Evolutionary conservation across 2,797 vertebrate genomes (phyloP), one percentile per base, ranked within the genome.

Genomic region (Sternotherus odoratus): DNA sequence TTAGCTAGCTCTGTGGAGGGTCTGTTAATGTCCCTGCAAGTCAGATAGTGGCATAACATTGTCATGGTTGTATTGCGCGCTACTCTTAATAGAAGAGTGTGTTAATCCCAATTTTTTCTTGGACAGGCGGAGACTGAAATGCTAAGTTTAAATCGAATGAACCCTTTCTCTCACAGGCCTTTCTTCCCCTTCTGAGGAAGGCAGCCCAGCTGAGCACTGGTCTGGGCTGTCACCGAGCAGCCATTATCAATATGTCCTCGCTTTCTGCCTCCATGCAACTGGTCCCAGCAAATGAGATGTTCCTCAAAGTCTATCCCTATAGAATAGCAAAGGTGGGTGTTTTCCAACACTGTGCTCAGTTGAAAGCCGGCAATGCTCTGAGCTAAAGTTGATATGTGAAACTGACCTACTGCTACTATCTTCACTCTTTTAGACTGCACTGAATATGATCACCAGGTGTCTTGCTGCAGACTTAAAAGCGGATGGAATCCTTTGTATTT

Each of bases 401-500:
- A 5, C 56, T 19, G 56, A 60, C 50, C 2, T 5, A 1, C 50
- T 95, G 16, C 96, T 0, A 3, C 5, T 63, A 6, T 89, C 91
- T 95, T 51, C 13, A 0, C 54, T 78, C 78, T 26, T 10, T 4
- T 77, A 99, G 98, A 98, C 96, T 43, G 98, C 98, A 0, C 95
- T 99, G 36, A 98, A 98, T 95, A 99, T 99, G 98, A 96, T 98
- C 93, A 98, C 97, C 48, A 95, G 98, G 82, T 98, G 98, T 75
- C 97, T 99, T 49, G 98, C 98, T 23, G 93, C 97, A 7, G 98
- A 98, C 90, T 88, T 99, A 94, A 96, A 98, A 89, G 90, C 96
- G 0, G 98, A 98, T 2, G 98, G 98, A 54, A 98, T 98, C 69
- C 98, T 99, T 86, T 98, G 98, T 43, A 97, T 98, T 92, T 98